These are phyloP conservation scores for Drosophila miranda DNA, from an alignment of 1,140 invertebrate genomes.

Conservation along the genomic window DNA sequence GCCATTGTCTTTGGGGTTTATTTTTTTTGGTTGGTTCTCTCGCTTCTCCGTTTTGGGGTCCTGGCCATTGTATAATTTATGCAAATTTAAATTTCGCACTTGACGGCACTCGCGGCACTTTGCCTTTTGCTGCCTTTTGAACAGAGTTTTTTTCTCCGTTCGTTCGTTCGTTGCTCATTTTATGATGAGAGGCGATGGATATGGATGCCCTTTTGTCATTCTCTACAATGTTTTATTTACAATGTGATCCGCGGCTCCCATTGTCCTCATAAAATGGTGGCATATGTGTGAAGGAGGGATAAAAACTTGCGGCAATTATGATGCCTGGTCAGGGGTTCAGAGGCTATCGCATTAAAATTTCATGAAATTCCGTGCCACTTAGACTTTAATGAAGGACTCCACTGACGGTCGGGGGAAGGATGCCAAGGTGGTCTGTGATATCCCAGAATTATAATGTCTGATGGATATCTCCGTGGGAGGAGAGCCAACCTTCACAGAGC, in stretches of 20 bases:
- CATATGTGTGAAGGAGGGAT: conserved; percentile 22
- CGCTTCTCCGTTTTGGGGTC: conserved; percentile 4
- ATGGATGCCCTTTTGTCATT: conserved; percentile 20
- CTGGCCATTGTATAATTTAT: conserved; percentile 53
- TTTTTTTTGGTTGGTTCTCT: conserved; percentile 13
- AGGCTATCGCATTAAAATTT: conserved; percentile 28
- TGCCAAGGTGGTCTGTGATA: conserved; percentile 3
- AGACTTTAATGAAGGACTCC: conserved; percentile 30
- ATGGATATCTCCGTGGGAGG: neutral
- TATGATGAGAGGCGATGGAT: conserved; percentile 22
- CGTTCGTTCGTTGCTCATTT: conserved; percentile 39
- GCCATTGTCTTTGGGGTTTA: conserved; percentile 10
- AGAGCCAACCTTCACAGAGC: conserved; percentile 4
- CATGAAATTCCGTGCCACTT: conserved; percentile 13
- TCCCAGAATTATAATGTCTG: conserved; percentile 1
- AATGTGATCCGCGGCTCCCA: conserved; percentile 38
- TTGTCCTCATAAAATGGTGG: conserved; percentile 33
- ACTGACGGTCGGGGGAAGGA: conserved; percentile 1
- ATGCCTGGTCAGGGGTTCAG: conserved; percentile 24
- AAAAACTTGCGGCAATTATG: conserved; percentile 40
- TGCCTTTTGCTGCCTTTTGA: conserved; percentile 34
- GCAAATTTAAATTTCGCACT: conserved; percentile 54
- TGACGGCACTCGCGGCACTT: conserved; percentile 52
- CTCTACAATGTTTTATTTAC: conserved; percentile 47
- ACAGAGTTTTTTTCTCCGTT: conserved; percentile 42